Base-by-base conservation (phyloP, 64 coral and sea anemone species). In the Stichodactyla helianthus region DNA sequence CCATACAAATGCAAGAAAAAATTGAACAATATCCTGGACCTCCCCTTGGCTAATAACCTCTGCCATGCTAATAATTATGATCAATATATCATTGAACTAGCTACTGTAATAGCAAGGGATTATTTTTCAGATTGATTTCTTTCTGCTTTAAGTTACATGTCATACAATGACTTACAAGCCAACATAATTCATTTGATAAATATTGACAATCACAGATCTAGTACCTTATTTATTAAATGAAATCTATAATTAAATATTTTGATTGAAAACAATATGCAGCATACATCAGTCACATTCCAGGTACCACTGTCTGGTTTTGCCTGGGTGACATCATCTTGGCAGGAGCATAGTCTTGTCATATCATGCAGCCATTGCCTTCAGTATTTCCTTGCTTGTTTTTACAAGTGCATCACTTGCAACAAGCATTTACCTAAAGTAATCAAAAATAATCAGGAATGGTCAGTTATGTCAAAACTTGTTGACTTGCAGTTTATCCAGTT, bases 361-460 rank as follows among this genome's bases (percentile, higher is more conserved):
- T 62, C 85, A 87, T 86, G 56, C 52, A 81, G 59, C 53, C 52
- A 74, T 64, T 83, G 78, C 87, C 85, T 77, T 87, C 26, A 65
- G 44, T 56, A 44, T 44, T 22, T 44, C 35, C 35, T 44, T 9
- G 90, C 90, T 87, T 91, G 85, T 51, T 85, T 82, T 76, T 54
- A 90, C 89, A 85, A 83, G 79, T 65, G n/a, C 6, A 44, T 10
- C 27, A 74, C 68, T 74, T 74, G 10, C 68, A 77, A 80, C 85
- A 91, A 91, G 90, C 90, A 31, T 91, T 65, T 91, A 91, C 90
- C 90, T 91, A 26, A 15, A 76, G n/a, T 28, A 16, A 86, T 4
- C 10, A 44, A 44, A 44, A 44, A 44, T 44, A 2, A 44, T 44
- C 35, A 44, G 4, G 35, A 44, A 44, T 44, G 35, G 35, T 44